phyloP scores from a whole-genome alignment of 2,797 vertebrate genomes.

The Labroides dimidiatus region DNA sequence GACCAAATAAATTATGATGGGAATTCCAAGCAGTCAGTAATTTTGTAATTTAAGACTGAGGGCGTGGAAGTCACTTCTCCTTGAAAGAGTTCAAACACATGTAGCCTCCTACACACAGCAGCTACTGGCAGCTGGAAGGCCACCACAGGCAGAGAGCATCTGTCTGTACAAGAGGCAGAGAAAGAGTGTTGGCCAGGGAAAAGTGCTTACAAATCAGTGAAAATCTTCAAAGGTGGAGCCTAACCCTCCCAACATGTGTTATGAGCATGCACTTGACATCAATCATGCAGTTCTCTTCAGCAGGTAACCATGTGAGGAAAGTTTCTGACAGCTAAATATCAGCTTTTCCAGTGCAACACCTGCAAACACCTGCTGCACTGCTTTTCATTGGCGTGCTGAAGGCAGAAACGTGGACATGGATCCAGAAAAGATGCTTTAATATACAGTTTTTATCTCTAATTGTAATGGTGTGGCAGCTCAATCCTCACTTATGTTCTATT shows the following conservation, averaged over 20 bases:
- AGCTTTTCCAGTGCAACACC: constrained; percentile 32
- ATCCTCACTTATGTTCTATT: neutral
- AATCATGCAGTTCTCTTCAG: constrained; percentile 40
- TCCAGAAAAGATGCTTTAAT: neutral
- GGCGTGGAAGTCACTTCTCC: constrained; percentile 61
- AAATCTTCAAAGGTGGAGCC: constrained; percentile 43
- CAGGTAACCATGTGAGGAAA: constrained; percentile 24
- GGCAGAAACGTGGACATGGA: neutral
- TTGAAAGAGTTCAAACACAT: constrained; percentile 67
- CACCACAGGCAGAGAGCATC: constrained; percentile 50
- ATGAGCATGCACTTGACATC: constrained; percentile 30
- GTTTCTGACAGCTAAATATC: constrained; percentile 42
- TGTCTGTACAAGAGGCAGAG: constrained; percentile 36
- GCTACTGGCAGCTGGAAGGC: constrained; percentile 36
- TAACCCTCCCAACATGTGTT: constrained; percentile 29
- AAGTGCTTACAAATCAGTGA: constrained; percentile 45
- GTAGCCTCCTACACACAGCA: constrained; percentile 37
- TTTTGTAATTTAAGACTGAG: constrained; percentile 68
- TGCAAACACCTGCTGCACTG: constrained; percentile 50
- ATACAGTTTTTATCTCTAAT: neutral
- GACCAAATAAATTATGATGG: constrained; percentile 56
- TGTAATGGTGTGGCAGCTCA: neutral
- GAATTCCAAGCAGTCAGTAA: constrained; percentile 65
- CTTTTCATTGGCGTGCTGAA: constrained; percentile 18
- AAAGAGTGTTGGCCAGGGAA: constrained; percentile 15